phyloP scores from a whole-genome alignment of 2,797 vertebrate genomes.

The Muraenolepis orangiensis region DNA sequence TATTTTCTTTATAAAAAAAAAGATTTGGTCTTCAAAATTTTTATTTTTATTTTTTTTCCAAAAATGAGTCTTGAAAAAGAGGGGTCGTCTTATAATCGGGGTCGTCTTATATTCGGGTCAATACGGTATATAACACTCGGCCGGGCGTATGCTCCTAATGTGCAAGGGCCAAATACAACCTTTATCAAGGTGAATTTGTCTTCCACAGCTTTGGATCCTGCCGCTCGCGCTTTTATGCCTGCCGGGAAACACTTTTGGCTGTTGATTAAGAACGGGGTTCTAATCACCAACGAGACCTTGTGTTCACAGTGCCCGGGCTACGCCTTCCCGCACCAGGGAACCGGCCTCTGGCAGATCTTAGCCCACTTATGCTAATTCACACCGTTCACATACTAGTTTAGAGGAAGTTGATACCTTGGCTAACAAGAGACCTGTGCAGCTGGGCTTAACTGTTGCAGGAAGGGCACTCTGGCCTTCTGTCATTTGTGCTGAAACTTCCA shows the following conservation, averaged over 20 bases:
- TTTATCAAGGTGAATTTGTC: slow-evolving; percentile 10
- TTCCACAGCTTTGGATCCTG: slow-evolving; percentile 54
- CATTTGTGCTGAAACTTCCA: no score
- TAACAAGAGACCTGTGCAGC: not conserved
- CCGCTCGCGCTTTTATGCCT: slow-evolving; percentile 45
- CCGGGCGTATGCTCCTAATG: not conserved
- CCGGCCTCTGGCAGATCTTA: slow-evolving; percentile 49
- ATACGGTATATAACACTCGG: not conserved
- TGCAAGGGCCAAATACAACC: slow-evolving; percentile 29
- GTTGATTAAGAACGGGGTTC: slow-evolving; percentile 56
- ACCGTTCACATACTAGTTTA: slow-evolving; percentile 39
- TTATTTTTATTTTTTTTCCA: no score
- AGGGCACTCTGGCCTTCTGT: no score
- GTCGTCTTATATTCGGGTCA: no score
- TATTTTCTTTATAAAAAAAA: no score
- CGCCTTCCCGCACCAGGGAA: slow-evolving; percentile 37
- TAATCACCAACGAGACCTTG: slow-evolving; percentile 53
- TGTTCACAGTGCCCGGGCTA: slow-evolving; percentile 40
- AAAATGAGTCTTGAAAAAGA: no score
- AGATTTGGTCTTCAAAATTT: no score
- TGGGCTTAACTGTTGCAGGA: no score
- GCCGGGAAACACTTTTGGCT: no score
- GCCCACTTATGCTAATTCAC: slow-evolving; percentile 47
- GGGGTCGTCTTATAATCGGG: no score
- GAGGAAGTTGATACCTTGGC: no score